Evolutionary conservation across 2,888 invertebrate genomes (phyloP).

Genomic region (Xanthorhoe designata): DNA sequence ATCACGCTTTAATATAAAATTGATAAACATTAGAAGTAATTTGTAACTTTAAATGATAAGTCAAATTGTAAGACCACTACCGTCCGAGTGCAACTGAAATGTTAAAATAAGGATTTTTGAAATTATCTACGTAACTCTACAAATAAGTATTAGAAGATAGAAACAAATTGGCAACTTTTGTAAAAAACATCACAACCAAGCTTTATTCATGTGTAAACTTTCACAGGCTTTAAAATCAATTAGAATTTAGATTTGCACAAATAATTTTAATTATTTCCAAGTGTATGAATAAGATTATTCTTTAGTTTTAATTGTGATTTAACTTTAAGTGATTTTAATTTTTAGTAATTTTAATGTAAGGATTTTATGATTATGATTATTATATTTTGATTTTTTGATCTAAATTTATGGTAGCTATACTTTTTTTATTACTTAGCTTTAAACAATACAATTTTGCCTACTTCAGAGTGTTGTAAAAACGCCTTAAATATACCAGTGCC

Average conservation of each 20-base stretch:
- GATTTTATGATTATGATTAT: conserved; percentile 32
- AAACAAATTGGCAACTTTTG: too few species aligned
- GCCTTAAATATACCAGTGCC: conserved; percentile 27
- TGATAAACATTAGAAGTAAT: too few species aligned
- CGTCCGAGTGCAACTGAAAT: too few species aligned
- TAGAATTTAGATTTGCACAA: conserved; percentile 45
- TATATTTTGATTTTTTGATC: conserved; percentile 31
- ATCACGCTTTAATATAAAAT: too few species aligned
- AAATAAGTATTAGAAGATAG: too few species aligned
- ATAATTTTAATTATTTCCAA: conserved; percentile 47
- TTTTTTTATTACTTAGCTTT: conserved; percentile 1
- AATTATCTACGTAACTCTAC: too few species aligned
- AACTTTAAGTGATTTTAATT: conserved; percentile 44
- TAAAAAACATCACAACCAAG: too few species aligned
- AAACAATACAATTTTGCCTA: background rate
- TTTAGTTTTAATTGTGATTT: conserved; percentile 54
- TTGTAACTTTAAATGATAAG: conserved; percentile 7
- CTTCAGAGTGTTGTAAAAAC: conserved; percentile 1
- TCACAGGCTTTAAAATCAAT: conserved; percentile 6
- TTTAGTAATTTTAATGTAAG: conserved; percentile 46
- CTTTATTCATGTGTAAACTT: too few species aligned
- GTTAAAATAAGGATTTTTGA: too few species aligned
- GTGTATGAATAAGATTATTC: conserved; percentile 47
- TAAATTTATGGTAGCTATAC: conserved; percentile 10
- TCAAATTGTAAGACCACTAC: too few species aligned